Evolutionary conservation across 2,797 vertebrate species (phyloP).

Genomic region (Acridotheres tristis): DNA sequence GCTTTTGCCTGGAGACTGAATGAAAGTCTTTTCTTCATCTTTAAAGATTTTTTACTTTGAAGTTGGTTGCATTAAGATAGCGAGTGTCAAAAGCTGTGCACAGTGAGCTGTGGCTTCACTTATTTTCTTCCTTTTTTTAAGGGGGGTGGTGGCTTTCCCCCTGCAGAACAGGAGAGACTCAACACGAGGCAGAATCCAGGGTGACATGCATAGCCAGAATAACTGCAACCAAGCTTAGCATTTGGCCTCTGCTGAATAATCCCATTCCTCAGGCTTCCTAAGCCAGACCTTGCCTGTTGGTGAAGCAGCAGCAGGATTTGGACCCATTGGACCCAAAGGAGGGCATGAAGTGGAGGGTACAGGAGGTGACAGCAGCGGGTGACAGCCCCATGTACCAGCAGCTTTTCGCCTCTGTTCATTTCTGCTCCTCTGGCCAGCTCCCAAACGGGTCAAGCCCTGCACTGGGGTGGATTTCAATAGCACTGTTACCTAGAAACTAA

Average conservation of each 20-base stretch:
- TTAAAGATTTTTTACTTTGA: not conserved
- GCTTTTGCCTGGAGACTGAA: not conserved
- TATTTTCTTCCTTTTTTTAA: not conserved
- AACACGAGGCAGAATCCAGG: not conserved
- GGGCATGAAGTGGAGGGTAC: not conserved
- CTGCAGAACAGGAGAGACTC: not conserved
- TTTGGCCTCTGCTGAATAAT: not conserved
- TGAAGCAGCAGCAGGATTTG: not conserved
- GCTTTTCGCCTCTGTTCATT: not conserved
- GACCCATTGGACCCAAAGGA: not conserved
- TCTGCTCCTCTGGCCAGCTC: not conserved
- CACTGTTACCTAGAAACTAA: slow-evolving; percentile 1
- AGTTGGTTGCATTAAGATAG: not conserved
- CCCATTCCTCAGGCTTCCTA: not conserved
- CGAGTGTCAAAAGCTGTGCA: not conserved
- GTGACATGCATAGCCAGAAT: not conserved
- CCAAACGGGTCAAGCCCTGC: not conserved
- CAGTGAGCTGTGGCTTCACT: not conserved
- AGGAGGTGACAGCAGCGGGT: not conserved
- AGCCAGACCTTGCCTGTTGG: not conserved
- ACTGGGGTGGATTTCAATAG: not conserved
- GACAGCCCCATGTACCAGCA: not conserved
- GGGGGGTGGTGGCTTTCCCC: not conserved
- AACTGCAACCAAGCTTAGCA: not conserved
- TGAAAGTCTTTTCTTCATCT: not conserved